Evolutionary conservation across 2,888 invertebrate species (phyloP), one percentile per base, ranked within the genome.

Genomic region (Pyrrhia umbra): DNA sequence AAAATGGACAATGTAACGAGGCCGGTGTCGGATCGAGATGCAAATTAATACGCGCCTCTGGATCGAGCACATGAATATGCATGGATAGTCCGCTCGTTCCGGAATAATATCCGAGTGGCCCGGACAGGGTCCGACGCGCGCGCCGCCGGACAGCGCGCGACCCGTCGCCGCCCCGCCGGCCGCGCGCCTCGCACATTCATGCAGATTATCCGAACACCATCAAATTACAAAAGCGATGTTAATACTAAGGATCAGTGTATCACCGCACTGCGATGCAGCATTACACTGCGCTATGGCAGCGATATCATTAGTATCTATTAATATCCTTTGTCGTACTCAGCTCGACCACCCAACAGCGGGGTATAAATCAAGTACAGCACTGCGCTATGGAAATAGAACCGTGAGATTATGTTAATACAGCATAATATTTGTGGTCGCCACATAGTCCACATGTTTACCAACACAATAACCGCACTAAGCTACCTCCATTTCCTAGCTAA

Each of bases 31-130:
- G 91, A 92, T 90, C 89, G 89, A 84, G 85, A 95, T 95, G 94
- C 91, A 94, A 95, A 94, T 95, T 92, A 93, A 94, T 94, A 94
- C 92, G 91, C 91, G 93, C 86, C 88, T 90, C 89, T 86, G 91
- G 90, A 91, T 89, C 88, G 87, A 83, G 83, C 82, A 78, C 89
- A 94, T 94, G 94, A 94, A 95, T 95, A 95, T 95, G 92, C 93
- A 95, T 93, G 89, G 83, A 68, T 77, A 81, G 85, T 82, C 83
- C 85, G 84, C 83, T 85, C 84, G 90, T 87, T 82, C 85, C 89
- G 88, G 92, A 88, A 93, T 93, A 92, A 93, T 93, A 90, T 90
- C 89, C 84, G 84, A 88, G 88, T 83, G 81, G 83, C 83, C 83
- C 73, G 79, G 67, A 80, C 76, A 73, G 77, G 76, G 72, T 60